Evolutionary conservation across 2,888 invertebrate genomes (phyloP), one percentile per base, ranked within the genome.

Genomic region (Portevinia maculata): DNA sequence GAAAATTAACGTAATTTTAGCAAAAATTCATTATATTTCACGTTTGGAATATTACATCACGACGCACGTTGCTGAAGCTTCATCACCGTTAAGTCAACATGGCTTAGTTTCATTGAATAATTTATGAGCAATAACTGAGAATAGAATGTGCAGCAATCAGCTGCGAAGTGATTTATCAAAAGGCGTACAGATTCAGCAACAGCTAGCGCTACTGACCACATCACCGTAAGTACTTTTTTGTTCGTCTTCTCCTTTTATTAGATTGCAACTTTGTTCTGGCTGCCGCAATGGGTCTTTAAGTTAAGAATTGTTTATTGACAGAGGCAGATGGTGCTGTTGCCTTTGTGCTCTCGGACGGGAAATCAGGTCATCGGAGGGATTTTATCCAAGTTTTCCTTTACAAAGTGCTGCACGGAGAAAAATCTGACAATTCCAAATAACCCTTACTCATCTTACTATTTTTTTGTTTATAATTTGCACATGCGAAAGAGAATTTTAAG

Each of bases 251-350:
- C 28, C 15, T 52, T 50, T 57, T 59, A 41, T 67, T 30, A 59
- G 39, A 59, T 50, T 74, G 34, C 57, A 57, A 21, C 30, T 67
- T 24, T 67, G 65, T 59, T 50, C 52, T 57, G 41, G 39, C 50
- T 65, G 65, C 50, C 65, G 13, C 65, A 59, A 65, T 74, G 57
- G 74, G 74, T 50, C 74, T 52, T 74, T 67, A 65, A 74, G 41
- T 67, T 67, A 65, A 74, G 41, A 28, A 39, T 65, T 39, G 24
- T 67, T 50, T 74, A 67, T 74, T 32, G 32, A 24, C 32, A 65
- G 30, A 44, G 57, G 50, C 74, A 74, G 65, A 55, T 74, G 74
- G 57, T 67, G 71, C 44, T 52, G 52, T 21, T 71, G 50, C 60
- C 65, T 67, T 57, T 74, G 48, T 57, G 30, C 57, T 57, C 32